Evolutionary conservation across 2,113 vertebrate species (phyloP).

Genomic region (Hemicordylus capensis): DNA sequence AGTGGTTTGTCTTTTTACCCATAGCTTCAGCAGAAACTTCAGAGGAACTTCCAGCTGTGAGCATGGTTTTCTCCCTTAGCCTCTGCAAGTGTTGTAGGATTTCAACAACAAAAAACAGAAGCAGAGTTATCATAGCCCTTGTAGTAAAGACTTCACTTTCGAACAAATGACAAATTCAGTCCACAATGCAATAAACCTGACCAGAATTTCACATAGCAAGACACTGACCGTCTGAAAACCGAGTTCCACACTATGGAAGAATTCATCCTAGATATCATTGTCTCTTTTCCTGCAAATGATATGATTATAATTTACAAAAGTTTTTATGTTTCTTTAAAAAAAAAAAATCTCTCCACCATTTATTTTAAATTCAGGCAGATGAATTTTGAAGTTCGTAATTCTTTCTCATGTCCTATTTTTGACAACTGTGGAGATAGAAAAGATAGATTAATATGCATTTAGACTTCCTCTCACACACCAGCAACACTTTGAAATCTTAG

Average conservation of each 20-base stretch:
- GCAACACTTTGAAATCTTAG: too few relatives aligned
- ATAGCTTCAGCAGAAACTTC: neutral
- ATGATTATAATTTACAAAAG: neutral
- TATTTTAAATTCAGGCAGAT: too few relatives aligned
- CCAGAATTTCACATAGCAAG: neutral
- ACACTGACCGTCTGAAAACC: neutral
- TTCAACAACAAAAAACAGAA: neutral
- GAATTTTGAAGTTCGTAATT: too few relatives aligned
- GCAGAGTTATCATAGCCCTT: neutral
- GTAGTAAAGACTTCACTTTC: neutral
- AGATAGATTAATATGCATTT: too few relatives aligned
- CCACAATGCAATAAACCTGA: neutral
- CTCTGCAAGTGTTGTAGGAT: neutral
- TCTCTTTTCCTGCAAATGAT: neutral
- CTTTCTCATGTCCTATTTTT: too few relatives aligned
- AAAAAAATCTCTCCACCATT: neutral
- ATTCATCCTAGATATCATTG: neutral
- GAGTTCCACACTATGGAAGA: neutral
- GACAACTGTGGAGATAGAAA: too few relatives aligned
- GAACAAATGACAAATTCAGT: neutral
- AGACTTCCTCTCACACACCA: too few relatives aligned
- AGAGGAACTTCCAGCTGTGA: neutral
- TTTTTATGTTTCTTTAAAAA: too few relatives aligned
- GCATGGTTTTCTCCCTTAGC: too few relatives aligned
- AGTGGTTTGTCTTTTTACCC: neutral